phyloP scores from a whole-genome alignment of 2,113 vertebrate genomes.

The Empidonax alnorum region DNA sequence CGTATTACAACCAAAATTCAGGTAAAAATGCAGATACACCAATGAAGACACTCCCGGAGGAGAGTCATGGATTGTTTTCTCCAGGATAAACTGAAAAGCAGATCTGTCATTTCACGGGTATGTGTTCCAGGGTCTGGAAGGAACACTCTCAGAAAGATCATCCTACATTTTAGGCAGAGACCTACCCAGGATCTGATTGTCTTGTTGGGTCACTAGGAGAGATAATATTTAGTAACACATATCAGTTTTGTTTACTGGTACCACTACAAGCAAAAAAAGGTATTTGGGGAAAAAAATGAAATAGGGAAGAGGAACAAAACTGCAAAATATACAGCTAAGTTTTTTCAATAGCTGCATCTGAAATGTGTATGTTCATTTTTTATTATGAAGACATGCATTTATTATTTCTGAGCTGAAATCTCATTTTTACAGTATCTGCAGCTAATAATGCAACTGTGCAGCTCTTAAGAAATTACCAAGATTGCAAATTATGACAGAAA shows the following conservation, averaged over 20 bases:
- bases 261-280: not conserved
- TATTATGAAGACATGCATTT: not conserved
- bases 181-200: fast-evolving
- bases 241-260: not conserved
- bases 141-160: not conserved
- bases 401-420: not conserved
- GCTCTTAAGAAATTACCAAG: not conserved
- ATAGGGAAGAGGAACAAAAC: not conserved
- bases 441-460: not conserved
- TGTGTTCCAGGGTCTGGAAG: not conserved
- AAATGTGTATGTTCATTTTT: not conserved
- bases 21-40: not conserved
- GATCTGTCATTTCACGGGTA: not conserved
- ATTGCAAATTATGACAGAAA: not conserved
- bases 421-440: not conserved
- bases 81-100: not conserved
- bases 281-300: not conserved
- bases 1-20: not conserved
- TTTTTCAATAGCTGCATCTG: not conserved
- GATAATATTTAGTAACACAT: not conserved
- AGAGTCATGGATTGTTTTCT: not conserved
- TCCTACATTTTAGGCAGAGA: not conserved
- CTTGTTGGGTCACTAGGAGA: not conserved
- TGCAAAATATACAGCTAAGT: not conserved
- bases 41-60: not conserved